Evolutionary conservation across 2,797 vertebrate species (phyloP).

Genomic region (Pseudomugil gertrudae): DNA sequence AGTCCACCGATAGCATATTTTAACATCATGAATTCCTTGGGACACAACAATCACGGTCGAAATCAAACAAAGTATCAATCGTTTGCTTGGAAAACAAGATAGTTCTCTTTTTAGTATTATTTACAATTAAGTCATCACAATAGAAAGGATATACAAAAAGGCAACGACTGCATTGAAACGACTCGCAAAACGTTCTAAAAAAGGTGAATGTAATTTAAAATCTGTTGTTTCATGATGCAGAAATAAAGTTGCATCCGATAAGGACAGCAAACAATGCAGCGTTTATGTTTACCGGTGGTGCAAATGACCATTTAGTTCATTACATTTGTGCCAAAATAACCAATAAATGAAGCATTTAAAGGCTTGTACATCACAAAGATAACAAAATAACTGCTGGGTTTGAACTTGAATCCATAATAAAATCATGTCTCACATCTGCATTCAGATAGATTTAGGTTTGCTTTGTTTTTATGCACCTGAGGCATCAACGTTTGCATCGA

Average conservation of each 20-base stretch:
- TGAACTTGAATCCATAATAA: not conserved
- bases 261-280: not conserved
- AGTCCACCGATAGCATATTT: not conserved
- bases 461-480: constrained; percentile 2
- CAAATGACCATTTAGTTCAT: not conserved
- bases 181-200: not conserved
- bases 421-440: not conserved
- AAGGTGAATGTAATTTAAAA: not conserved
- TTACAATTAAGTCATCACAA: not conserved
- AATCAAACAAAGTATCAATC: not conserved
- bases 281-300: not conserved
- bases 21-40: not conserved
- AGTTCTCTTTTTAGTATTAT: not conserved
- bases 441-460: not conserved
- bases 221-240: not conserved
- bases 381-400: not conserved
- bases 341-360: not conserved
- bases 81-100: not conserved
- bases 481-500: not conserved
- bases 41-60: not conserved
- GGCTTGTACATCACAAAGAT: not conserved
- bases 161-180: not conserved
- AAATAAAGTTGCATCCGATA: not conserved
- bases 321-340: not conserved
- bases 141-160: not conserved